Percentiles rank a stretch among this genome's conserved stretches.
Evolutionary conservation across 2,113 vertebrate genomes (phyloP).

Genomic region (Hyaena hyaena): DNA sequence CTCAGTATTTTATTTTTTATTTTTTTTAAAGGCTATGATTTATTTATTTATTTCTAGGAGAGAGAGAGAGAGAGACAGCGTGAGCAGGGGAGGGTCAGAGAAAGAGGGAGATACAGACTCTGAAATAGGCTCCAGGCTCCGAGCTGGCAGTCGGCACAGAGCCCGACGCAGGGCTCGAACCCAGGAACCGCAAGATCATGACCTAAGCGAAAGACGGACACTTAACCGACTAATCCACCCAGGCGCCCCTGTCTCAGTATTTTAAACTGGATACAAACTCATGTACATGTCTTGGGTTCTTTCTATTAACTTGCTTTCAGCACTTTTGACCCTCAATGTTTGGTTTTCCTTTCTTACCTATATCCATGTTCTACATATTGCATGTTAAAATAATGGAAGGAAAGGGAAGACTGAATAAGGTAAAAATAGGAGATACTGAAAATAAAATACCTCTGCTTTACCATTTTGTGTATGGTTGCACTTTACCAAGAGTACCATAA

Average conservation of each 20-base stretch:
- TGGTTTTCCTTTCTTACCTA: neutral
- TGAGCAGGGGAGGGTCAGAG: too few relatives aligned
- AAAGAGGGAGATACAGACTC: too few relatives aligned
- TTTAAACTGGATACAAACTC: neutral
- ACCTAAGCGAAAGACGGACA: too few relatives aligned
- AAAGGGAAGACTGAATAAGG: neutral
- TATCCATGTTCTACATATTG: neutral
- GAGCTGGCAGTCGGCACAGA: too few relatives aligned
- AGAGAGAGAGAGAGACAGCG: too few relatives aligned
- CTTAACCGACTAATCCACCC: too few relatives aligned
- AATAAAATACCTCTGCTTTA: neutral
- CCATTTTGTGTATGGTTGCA: neutral
- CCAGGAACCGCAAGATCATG: too few relatives aligned
- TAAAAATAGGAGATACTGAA: neutral
- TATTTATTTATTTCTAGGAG: too few relatives aligned
- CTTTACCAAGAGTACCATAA: constrained; percentile 15
- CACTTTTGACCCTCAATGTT: neutral
- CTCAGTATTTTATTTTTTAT: neutral
- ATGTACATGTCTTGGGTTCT: neutral
- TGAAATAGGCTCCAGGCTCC: too few relatives aligned
- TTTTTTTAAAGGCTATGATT: too few relatives aligned
- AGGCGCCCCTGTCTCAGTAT: neutral
- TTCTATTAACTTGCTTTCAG: neutral
- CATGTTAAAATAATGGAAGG: neutral
- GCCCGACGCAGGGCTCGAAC: too few relatives aligned